phyloP scores from a whole-genome alignment of 2,113 vertebrate genomes.

The Mirounga angustirostris region DNA sequence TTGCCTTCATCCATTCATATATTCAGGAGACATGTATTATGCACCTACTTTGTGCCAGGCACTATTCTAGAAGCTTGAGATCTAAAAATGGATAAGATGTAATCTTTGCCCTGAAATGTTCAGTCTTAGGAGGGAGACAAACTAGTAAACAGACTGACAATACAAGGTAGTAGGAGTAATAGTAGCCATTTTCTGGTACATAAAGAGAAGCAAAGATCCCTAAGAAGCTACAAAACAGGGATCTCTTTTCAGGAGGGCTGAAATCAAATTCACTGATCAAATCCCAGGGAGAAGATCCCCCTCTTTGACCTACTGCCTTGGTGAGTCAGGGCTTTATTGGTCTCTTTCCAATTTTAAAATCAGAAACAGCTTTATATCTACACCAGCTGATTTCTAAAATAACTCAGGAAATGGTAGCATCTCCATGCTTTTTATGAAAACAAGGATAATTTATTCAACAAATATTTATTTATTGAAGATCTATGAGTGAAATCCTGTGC shows the following conservation, averaged over 20 bases:
- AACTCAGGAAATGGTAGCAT: slow-evolving; percentile 53
- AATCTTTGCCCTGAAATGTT: slow-evolving; percentile 45
- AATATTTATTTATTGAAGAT: slow-evolving; percentile 22
- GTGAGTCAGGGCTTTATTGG: background rate
- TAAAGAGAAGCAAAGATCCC: background rate
- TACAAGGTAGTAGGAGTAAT: background rate
- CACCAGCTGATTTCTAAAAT: slow-evolving; percentile 16
- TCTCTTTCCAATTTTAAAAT: slow-evolving; percentile 46
- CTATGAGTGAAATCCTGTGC: background rate
- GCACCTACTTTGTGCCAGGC: slow-evolving; percentile 17
- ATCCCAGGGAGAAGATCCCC: background rate
- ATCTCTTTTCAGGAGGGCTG: background rate
- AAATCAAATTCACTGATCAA: slow-evolving; percentile 43
- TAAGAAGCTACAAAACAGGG: background rate
- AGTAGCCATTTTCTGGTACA: background rate
- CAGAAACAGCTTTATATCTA: slow-evolving; percentile 55
- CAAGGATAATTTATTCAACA: slow-evolving; percentile 30
- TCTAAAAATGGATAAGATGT: slow-evolving; percentile 34
- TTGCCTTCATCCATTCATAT: background rate
- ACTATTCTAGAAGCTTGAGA: slow-evolving; percentile 19
- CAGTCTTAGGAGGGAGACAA: slow-evolving; percentile 31
- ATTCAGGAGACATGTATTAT: slow-evolving; percentile 27
- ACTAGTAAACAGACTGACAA: background rate
- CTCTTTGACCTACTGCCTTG: background rate
- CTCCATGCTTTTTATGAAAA: slow-evolving; percentile 13